Conservation (phyloP, 2,797 vertebrate species). For the Rachycentron canadum region DNA sequence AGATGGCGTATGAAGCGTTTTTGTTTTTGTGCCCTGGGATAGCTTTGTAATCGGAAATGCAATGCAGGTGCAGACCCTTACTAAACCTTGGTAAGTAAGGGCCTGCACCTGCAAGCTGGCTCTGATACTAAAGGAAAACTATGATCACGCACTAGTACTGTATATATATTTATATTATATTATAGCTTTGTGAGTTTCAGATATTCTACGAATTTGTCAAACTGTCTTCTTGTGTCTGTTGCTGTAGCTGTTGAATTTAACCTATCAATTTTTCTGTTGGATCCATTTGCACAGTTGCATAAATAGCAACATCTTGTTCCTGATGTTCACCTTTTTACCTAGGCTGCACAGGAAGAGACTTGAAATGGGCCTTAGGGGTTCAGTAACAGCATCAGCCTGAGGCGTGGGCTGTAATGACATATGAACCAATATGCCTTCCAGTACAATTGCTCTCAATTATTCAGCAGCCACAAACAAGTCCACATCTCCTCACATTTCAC, state of each 20-base stretch:
- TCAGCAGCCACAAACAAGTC: slow-evolving; percentile 75
- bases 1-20: too few relatives aligned
- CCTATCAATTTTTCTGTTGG: slow-evolving; percentile 10
- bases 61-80: too few relatives aligned
- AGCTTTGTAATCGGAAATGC: too few relatives aligned
- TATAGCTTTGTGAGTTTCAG: slow-evolving; percentile 7
- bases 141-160: neutral
- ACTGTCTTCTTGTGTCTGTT: slow-evolving; percentile 1
- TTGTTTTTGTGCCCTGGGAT: too few relatives aligned
- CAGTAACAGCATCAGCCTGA: slow-evolving; percentile 42
- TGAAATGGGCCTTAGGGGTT: slow-evolving; percentile 49
- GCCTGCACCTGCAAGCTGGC: too few relatives aligned
- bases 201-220: slow-evolving; percentile 16
- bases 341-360: slow-evolving; percentile 23
- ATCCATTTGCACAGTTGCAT: slow-evolving; percentile 21
- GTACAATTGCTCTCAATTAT: slow-evolving; percentile 80
- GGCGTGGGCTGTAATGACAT: slow-evolving; percentile 52
- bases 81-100: too few relatives aligned
- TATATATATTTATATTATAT: too few relatives aligned
- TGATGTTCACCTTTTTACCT: slow-evolving; percentile 23
- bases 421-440: slow-evolving; percentile 67
- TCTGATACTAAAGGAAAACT: too few relatives aligned
- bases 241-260: slow-evolving; percentile 21
- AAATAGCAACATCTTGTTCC: slow-evolving; percentile 37
- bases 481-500: slow-evolving; percentile 78